Base-by-base conservation (phyloP, 2,113 vertebrate genomes). In the Elachura formosa region DNA sequence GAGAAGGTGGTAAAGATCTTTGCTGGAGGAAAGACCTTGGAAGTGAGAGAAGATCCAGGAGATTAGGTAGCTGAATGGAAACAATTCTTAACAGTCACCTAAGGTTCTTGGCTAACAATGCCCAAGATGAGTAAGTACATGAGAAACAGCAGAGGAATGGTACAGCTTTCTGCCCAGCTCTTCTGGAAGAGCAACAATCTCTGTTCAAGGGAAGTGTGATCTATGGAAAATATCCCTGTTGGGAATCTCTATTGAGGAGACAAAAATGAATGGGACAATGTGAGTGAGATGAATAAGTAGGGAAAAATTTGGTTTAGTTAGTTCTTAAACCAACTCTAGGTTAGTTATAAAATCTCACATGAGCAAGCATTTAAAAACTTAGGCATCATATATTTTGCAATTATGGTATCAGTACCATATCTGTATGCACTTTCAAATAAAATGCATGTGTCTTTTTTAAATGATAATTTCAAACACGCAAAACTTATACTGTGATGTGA, bases 21-120 rank as follows among this genome's bases (percentile, higher is more conserved):
- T 12, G 5, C 17, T 23, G 10, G 23, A 93, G 12, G 9, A 56
- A 81, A 86, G 48, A 56, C 45, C 9, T 54, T 46, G 18, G 14
- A 73, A 84, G 12, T 7, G n/a, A 18, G 9, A 58, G 21, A 73
- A 74, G n/a, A 72, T 38, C 15, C 18, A 36, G 38, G 8, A 75
- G 7, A 51, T n/a, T 7, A 38, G 24, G 16, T 40, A 84, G 17
- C 16, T 54, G n/a, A 19, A 34, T 56, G 24, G 59, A 87, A 17
- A 31, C 0, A 0, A 56, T 34, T 40, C 9, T 11, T 66, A n/a
- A n/a, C 2, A 9, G 36, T 40, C 21, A 64, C 2, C 13, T 29
- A 23, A 8, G 6, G 22, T 58, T 25, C n/a, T 71, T 56, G 7
- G 12, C 36, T 55, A 54, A 18, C 21, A 48, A 12, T 12, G 40